Evolutionary conservation across 2,113 vertebrate species (phyloP), one percentile per base, ranked within the genome.

Genomic region (Sorex fumeus): DNA sequence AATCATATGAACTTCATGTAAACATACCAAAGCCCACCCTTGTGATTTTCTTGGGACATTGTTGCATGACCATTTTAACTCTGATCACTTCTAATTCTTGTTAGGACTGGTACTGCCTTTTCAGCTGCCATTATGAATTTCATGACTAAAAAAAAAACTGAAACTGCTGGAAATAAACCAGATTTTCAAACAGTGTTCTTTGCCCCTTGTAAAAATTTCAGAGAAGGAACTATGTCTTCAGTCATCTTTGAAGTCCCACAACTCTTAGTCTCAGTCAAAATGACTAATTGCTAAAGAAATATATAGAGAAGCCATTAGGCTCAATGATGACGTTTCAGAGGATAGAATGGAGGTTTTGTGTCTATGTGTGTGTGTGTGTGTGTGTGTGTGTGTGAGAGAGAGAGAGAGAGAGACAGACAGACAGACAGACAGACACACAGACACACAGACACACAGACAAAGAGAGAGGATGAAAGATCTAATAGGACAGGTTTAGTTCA

Each of bases 241-340:
- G 4, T 32, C 43, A 62, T 93, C 67, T 81, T 92, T 72, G 69
- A 83, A 90, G 72, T 80, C 72, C 74, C 23, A 27, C n/a, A 50
- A 34, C 8, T 87, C 30, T 43, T 62, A 62, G 70, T 15, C 43
- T 81, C 60, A 50, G 6, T 43, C 82, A 66, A 27, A 40, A 83
- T 80, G 45, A 30, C 67, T 91, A 18, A 30, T 50, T 90, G 21
- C 6, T 71, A 50, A 88, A 60, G 57, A 47, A 62, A 40, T 57
- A 30, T 40, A 9, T 2, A 47, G 40, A 81, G 85, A 43, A 84
- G 64, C 78, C 50, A 3, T 28, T 60, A 50, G 40, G 16, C 36
- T 85, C 77, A 27, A 74, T 9, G 75, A 70, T 71, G 8, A 45
- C 45, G 27, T 76, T 89, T 76, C 50, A 81, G 53, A 80, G 76